Evolutionary conservation across 1,140 invertebrate genomes (phyloP).

Genomic region (Apis cerana): DNA sequence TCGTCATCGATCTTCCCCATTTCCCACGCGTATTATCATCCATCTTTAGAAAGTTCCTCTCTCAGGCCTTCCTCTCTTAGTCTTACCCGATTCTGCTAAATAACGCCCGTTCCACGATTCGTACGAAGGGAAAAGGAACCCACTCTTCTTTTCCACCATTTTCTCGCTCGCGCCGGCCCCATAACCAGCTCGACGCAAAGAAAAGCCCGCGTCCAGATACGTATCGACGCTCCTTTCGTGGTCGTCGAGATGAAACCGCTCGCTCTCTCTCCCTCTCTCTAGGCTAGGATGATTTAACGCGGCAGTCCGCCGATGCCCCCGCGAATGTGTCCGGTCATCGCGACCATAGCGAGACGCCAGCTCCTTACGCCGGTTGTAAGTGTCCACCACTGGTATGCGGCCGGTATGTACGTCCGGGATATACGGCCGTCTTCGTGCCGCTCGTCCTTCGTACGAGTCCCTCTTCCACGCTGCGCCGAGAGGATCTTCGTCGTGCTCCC

Average conservation of each 20-base stretch:
- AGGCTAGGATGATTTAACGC: slow-evolving; percentile 66
- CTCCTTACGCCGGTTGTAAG: slow-evolving; percentile 66
- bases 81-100: no score
- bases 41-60: no score
- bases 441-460: slow-evolving; percentile 53
- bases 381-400: slow-evolving; percentile 71
- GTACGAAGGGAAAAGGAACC: no score
- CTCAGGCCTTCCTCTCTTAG: no score
- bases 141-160: neutral
- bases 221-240: slow-evolving; percentile 31
- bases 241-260: slow-evolving; percentile 38
- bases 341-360: slow-evolving; percentile 50
- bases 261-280: neutral
- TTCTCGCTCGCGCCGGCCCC: slow-evolving; percentile 32
- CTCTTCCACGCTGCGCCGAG: slow-evolving; percentile 32
- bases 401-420: slow-evolving; percentile 65
- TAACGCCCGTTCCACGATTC: no score
- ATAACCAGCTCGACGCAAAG: slow-evolving; percentile 37
- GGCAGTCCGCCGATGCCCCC: slow-evolving; percentile 48
- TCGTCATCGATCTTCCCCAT: no score
- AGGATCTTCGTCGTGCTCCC: neutral
- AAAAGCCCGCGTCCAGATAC: slow-evolving; percentile 20
- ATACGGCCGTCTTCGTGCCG: slow-evolving; percentile 66
- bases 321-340: slow-evolving; percentile 57
- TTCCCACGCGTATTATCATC: no score